Base-by-base conservation (phyloP, 2,113 vertebrate genomes). In the Corvus moneduloides region DNA sequence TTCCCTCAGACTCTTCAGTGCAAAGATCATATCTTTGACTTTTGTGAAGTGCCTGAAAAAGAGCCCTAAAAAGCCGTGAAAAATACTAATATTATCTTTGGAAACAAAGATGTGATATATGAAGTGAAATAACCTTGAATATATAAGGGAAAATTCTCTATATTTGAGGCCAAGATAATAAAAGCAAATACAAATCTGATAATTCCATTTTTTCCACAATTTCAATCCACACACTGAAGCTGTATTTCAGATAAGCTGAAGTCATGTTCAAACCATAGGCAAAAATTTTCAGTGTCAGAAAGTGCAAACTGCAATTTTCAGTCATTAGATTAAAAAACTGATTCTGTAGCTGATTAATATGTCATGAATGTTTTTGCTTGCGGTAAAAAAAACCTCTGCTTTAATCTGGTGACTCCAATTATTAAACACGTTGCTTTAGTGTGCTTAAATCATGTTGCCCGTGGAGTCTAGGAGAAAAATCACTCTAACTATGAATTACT, bases 151-250 rank as follows among this genome's bases (percentile, higher is more conserved):
- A 87, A 82, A 22, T 3, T 75, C 5, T 68, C 9, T 64, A 1
- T 69, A 72, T 64, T 71, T 87, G 37, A 77, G 35, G 49, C 28
- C 30, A 84, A 22, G 21, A 44, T n/a, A 82, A 51, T 52, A 64
- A 78, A 91, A 89, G 7, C 12, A 75, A 77, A 74, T 67, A 24
- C 6, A 81, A 86, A 33, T 6, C 43, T 8, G 9, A 43, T 33
- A 11, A 49, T 58, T 74, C 5, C 0, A 23, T 33, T 58, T 90
- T 19, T 32, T 13, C 18, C 22, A 48, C 0, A 0, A 71, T 9
- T 76, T 75, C 43, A 82, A 39, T 15, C 13, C 9, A 39, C n/a
- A 16, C 14, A 71, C 49, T 37, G 41, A 80, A 89, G 39, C 49
- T 59, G 16, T 13, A 43, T 83, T 94, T 90, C 46, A 80, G 24